Conservation (phyloP, 2,113 vertebrate genomes). For the Pampusana beccarii region DNA sequence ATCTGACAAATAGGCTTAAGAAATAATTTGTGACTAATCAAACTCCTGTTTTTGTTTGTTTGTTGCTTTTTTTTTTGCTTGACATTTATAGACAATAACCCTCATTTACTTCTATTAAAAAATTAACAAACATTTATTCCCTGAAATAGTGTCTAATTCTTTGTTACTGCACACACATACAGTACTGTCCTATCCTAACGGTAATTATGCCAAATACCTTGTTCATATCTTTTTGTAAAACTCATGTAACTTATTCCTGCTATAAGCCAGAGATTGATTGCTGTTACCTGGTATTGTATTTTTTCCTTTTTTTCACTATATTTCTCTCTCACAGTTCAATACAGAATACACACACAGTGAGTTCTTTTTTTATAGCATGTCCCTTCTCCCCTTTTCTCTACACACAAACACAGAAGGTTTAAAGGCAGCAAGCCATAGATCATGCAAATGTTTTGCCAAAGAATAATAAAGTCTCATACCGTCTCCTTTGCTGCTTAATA, state of each 20-base stretch:
- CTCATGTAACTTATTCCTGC: neutral
- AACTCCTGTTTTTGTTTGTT: neutral
- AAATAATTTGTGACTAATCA: neutral
- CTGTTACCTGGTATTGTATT: neutral
- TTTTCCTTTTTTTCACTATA: neutral
- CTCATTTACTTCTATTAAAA: neutral
- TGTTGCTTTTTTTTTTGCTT: neutral
- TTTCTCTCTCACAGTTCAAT: neutral
- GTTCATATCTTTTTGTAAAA: neutral
- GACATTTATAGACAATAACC: neutral
- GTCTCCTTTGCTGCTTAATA: constrained; percentile 90
- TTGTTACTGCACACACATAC: neutral
- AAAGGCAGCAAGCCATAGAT: constrained; percentile 10
- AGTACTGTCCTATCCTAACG: neutral
- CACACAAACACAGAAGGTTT: neutral
- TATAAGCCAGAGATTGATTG: neutral
- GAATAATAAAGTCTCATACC: constrained; percentile 79
- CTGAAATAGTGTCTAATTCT: neutral
- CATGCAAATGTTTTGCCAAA: constrained; percentile 25
- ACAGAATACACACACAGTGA: neutral
- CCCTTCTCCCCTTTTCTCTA: neutral
- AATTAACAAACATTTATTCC: neutral
- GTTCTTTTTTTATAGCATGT: neutral
- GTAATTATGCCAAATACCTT: neutral
- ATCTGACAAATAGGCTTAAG: neutral